phyloP scores from a whole-genome alignment of 2,888 invertebrate species.

The Drosophila ezoana region DNA sequence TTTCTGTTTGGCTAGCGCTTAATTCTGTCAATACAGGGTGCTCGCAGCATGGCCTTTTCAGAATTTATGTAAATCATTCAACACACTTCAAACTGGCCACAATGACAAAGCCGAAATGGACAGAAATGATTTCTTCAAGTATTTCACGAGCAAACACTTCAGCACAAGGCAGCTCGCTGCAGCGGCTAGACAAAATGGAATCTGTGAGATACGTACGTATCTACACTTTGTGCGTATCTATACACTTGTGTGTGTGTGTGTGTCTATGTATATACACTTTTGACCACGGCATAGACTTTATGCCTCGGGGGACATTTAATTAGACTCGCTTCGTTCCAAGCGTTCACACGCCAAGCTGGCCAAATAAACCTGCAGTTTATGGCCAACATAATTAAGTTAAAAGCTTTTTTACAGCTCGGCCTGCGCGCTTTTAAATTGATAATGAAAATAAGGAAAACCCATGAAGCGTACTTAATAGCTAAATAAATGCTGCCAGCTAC shows the following conservation, averaged over 20 bases:
- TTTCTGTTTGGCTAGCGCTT: constrained; percentile 69
- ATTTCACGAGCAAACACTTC: constrained; percentile 79
- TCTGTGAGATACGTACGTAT: constrained; percentile 26
- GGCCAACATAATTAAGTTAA: constrained; percentile 80
- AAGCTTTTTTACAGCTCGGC: constrained; percentile 73
- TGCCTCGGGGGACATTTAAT: constrained; percentile 76
- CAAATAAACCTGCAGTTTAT: constrained; percentile 79
- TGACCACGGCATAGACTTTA: constrained; percentile 37
- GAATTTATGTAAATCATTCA: constrained; percentile 80
- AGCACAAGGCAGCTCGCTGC: constrained; percentile 29
- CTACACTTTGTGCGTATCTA: no score
- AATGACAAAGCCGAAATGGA: constrained; percentile 72
- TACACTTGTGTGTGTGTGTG: constrained; percentile 19
- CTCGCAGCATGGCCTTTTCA: constrained; percentile 55
- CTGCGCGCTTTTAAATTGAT: constrained; percentile 70
- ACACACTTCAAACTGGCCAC: constrained; percentile 69
- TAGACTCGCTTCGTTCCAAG: constrained; percentile 60
- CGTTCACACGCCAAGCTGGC: constrained; percentile 72
- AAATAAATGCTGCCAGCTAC: constrained; percentile 65
- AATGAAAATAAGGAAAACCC: constrained; percentile 73
- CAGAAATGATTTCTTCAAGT: constrained; percentile 68
- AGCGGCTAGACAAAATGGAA: constrained; percentile 29
- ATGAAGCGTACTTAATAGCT: constrained; percentile 77
- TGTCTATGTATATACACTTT: constrained; percentile 8
- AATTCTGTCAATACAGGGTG: constrained; percentile 78